These are phyloP conservation scores for Peromyscus melanophrys DNA, from an alignment of 2,797 vertebrate species.

Conservation along the genomic window DNA sequence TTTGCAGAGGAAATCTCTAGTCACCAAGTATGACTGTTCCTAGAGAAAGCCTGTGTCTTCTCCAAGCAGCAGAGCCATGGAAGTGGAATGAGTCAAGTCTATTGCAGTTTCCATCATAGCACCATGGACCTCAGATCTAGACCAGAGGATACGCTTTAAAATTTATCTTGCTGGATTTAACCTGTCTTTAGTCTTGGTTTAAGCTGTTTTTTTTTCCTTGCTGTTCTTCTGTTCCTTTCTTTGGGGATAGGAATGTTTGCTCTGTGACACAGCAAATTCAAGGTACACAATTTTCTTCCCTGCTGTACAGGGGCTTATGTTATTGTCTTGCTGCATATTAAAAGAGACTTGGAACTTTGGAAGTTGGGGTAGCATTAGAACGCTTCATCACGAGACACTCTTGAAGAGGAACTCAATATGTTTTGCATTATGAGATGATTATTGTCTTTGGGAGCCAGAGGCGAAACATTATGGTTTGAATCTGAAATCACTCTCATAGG, in stretches of 20 bases:
- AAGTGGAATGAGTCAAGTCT: background rate
- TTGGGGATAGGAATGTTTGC: background rate
- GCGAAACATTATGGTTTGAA: background rate
- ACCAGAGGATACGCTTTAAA: background rate
- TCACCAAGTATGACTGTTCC: background rate
- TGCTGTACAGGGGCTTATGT: background rate
- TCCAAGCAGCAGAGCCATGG: background rate
- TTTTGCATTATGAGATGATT: background rate
- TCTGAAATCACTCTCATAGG: background rate
- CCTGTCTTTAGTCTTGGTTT: background rate
- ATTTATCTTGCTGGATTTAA: background rate
- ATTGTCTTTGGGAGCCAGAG: background rate
- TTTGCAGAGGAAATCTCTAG: background rate
- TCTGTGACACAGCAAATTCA: background rate
- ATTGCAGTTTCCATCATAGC: background rate
- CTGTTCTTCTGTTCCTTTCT: background rate
- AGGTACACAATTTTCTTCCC: background rate
- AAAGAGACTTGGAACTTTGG: background rate
- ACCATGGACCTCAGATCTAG: no score
- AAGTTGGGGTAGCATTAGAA: background rate
- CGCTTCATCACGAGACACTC: background rate
- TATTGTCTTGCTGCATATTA: background rate
- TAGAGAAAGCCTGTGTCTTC: background rate
- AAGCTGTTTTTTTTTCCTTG: background rate
- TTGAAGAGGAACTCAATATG: background rate